Evolutionary conservation across 2,888 invertebrate species (phyloP).

Genomic region (Griposia aprilina): DNA sequence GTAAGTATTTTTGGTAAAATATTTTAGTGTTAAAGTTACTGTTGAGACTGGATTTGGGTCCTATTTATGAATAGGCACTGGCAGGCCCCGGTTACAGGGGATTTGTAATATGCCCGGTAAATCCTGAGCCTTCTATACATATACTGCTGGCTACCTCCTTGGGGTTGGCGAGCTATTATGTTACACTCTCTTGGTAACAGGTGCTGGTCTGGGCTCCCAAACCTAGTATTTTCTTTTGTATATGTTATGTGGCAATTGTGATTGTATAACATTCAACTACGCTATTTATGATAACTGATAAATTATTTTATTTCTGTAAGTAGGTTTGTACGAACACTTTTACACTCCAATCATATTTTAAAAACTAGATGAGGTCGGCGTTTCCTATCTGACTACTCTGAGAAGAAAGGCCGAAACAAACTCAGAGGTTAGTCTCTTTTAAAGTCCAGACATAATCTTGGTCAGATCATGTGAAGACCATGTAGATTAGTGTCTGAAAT

Average conservation of each 20-base stretch:
- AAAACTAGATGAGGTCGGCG: too few relatives aligned
- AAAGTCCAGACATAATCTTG: too few relatives aligned
- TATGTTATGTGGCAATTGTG: not conserved
- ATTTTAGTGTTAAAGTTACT: constrained; percentile 3
- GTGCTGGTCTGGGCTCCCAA: not conserved
- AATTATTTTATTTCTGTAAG: too few relatives aligned
- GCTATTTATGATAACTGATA: not conserved
- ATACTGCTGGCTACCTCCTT: not conserved
- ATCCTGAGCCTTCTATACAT: not conserved
- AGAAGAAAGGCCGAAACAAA: too few relatives aligned
- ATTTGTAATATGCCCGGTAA: not conserved
- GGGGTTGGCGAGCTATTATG: too few relatives aligned
- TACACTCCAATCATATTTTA: too few relatives aligned
- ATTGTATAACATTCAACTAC: not conserved
- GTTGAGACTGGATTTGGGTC: not conserved
- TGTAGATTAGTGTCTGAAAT: too few relatives aligned
- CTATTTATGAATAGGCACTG: not conserved
- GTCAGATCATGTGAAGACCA: too few relatives aligned
- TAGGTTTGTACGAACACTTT: too few relatives aligned
- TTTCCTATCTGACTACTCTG: too few relatives aligned
- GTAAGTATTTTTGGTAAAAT: constrained; percentile 2
- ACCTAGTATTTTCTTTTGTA: not conserved
- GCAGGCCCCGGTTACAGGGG: not conserved
- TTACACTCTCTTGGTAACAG: not conserved
- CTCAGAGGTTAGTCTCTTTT: too few relatives aligned